Evolutionary conservation across 2,113 vertebrate species (phyloP).

Genomic region (Athene noctua): DNA sequence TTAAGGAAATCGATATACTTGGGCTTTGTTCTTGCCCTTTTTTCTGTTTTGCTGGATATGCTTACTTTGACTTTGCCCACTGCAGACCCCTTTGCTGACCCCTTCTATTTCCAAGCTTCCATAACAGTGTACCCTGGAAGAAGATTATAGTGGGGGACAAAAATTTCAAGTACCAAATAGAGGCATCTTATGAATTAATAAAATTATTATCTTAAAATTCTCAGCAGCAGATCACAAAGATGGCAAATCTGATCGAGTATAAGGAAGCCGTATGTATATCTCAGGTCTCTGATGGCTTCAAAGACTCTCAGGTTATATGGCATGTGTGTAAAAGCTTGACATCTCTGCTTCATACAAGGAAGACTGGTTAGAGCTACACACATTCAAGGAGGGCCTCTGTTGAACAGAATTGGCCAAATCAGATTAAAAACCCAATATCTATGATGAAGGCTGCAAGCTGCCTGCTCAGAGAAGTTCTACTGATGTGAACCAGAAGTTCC

Average conservation of each 20-base stretch:
- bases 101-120: neutral
- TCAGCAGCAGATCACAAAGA: neutral
- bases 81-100: neutral
- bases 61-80: neutral
- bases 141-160: neutral
- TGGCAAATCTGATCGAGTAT: neutral
- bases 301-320: neutral
- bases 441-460: constrained; percentile 25
- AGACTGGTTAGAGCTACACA: neutral
- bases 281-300: neutral
- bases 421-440: constrained; percentile 52
- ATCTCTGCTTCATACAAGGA: neutral
- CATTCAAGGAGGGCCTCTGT: constrained; percentile 28
- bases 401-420: constrained; percentile 54
- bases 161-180: neutral
- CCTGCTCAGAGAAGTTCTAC: constrained; percentile 19
- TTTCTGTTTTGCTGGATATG: neutral
- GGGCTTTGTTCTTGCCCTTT: neutral
- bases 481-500: constrained; percentile 52
- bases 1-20: neutral
- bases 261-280: neutral
- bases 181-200: neutral
- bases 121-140: neutral
- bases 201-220: neutral
- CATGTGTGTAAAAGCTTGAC: neutral